Base-by-base conservation (phyloP, 2,797 vertebrate genomes). In the Peromyscus melanophrys region DNA sequence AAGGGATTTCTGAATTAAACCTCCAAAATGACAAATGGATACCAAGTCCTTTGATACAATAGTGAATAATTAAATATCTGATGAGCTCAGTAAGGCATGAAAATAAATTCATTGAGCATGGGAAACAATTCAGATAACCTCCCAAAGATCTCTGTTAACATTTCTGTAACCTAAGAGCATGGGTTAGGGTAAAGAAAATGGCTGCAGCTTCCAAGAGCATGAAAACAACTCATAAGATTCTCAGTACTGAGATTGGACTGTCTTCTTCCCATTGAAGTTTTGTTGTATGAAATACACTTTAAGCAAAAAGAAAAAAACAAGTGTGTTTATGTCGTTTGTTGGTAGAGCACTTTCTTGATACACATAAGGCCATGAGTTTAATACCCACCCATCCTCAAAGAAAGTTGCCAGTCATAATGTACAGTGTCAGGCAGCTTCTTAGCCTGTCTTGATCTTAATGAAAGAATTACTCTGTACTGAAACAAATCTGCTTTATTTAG, bases 31-130 rank as follows among this genome's bases (percentile, higher is more conserved):
- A 81, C 75, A 90, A 83, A 73, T 69, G 25, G 3, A 34, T 89
- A 85, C 21, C 25, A 94, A 63, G 49, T 83, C 52, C 59, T 97
- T 89, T 89, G 82, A 88, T 92, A 95, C 27, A 81, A 78, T 80
- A 85, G 69, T 92, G 34, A 96, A 80, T 94, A 94, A 89, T 92
- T 97, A 96, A 96, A 81, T 84, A 93, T 34, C 52, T 59, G 19
- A 83, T 95, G 61, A 34, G 13, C 12, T 90, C 46, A 89, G 2
- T 86, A 83, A 89, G 73, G 86, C 43, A 80, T 89, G 92, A 94
- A 94, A 96, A 93, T 90, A 92, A 93, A 80, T 86, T 94, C 21
- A 89, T 14, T 65, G 46, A 85, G 14, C 40, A 83, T 57, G 83
- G 40, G 25, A 83, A 95, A 63, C 71, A 91, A 96, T 86, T 95